Conservation (phyloP, 2,797 vertebrate genomes). For the Rhinatrema bivittatum region DNA sequence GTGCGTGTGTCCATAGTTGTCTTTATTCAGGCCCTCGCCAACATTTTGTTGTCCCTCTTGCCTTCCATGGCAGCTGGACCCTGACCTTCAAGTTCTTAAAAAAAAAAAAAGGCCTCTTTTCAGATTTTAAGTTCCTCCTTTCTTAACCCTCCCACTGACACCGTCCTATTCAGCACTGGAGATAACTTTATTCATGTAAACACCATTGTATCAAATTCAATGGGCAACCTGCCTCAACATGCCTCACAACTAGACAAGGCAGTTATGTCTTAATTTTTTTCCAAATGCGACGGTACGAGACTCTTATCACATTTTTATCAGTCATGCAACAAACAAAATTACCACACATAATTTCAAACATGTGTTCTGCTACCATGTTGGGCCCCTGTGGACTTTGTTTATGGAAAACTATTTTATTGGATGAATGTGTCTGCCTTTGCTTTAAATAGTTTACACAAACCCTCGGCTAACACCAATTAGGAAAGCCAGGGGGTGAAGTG, state of each 20-base stretch:
- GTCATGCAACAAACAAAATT: slow-evolving; percentile 48
- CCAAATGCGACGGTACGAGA: slow-evolving; percentile 27
- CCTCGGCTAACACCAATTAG: slow-evolving; percentile 1
- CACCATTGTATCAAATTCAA: slow-evolving; percentile 98
- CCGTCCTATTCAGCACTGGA: slow-evolving; percentile 87
- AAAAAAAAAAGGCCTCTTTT: slow-evolving; percentile 75
- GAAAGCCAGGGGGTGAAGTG: slow-evolving; percentile 11
- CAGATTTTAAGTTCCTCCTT: slow-evolving; percentile 79
- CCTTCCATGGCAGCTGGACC: slow-evolving; percentile 90
- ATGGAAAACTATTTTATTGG: slow-evolving; percentile 11
- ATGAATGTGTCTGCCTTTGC: slow-evolving; percentile 5
- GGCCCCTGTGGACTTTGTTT: slow-evolving; percentile 18
- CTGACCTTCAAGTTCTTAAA: slow-evolving; percentile 87
- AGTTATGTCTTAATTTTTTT: slow-evolving; percentile 83
- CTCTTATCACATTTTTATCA: slow-evolving; percentile 46
- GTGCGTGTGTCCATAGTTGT: slow-evolving; percentile 59
- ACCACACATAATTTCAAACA: slow-evolving; percentile 38
- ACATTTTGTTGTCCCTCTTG: slow-evolving; percentile 86
- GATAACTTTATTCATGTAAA: slow-evolving; percentile 99
- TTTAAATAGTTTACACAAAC: slow-evolving; percentile 17
- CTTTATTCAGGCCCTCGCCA: slow-evolving; percentile 83
- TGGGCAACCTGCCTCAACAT: slow-evolving; percentile 73
- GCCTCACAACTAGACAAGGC: slow-evolving; percentile 69
- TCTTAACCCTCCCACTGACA: slow-evolving; percentile 87
- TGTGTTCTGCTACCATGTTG: slow-evolving; percentile 31